Percentiles rank a stretch among this genome's conserved stretches.
Conservation (phyloP, 2,888 invertebrate species). For the Sipha maydis region DNA sequence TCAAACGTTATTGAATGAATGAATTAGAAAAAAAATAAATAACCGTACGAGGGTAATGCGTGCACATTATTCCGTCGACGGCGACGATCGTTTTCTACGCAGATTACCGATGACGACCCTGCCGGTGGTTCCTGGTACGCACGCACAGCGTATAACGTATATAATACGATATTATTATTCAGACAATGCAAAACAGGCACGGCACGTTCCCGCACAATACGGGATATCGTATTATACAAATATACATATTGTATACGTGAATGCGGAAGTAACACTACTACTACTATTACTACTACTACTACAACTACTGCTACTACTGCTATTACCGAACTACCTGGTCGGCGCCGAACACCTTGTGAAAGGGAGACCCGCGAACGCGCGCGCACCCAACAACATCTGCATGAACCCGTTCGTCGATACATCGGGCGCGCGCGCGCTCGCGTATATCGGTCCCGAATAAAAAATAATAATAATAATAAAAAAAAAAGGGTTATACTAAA, state of each 20-base stretch:
- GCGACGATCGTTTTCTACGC: constrained; percentile 23
- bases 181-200: constrained; percentile 60
- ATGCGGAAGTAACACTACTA: constrained; percentile 57
- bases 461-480: constrained; percentile 39
- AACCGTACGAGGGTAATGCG: constrained; percentile 19
- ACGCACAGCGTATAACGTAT: neutral
- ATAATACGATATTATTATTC: constrained; percentile 51
- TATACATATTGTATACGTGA: neutral
- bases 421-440: constrained; percentile 4
- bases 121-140: neutral
- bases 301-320: constrained; percentile 26
- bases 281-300: constrained; percentile 37
- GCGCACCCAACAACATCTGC: constrained; percentile 48
- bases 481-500: constrained; percentile 56
- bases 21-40: constrained; percentile 46
- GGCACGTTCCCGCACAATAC: constrained; percentile 40
- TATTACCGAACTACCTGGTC: neutral
- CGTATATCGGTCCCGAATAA: constrained; percentile 32
- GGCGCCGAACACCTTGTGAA: constrained; percentile 42
- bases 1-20: constrained; percentile 53
- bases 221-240: neutral
- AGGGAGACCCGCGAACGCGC: constrained; percentile 4
- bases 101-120: constrained; percentile 46
- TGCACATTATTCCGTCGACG: constrained; percentile 30
- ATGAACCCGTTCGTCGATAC: constrained; percentile 56